Percentiles rank a stretch among this genome's conserved stretches.
Conservation (phyloP, 2,797 vertebrate genomes). For the Gobio occitaniae region DNA sequence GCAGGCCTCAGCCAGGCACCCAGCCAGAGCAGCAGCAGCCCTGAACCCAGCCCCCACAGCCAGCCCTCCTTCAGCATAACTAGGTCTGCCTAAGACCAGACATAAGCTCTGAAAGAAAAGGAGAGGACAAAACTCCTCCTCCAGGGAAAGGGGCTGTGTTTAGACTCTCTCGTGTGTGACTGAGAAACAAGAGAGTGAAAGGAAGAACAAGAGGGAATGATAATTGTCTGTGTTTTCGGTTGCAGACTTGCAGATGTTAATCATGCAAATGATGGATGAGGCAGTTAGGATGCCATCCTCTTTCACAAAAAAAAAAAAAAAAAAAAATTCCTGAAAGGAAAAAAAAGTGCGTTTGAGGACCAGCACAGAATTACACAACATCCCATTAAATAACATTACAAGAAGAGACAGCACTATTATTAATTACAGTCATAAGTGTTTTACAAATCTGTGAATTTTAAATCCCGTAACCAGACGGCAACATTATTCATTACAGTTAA, state of each 20-base stretch:
- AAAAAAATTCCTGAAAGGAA: conserved; percentile 29
- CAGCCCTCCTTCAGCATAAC: conserved; percentile 42
- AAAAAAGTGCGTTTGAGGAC: neutral
- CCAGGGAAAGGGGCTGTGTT: conserved; percentile 35
- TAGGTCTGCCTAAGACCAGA: conserved; percentile 19
- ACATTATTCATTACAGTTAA: neutral
- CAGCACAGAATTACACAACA: neutral
- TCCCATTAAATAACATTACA: neutral
- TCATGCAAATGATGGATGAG: neutral
- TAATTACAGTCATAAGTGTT: neutral
- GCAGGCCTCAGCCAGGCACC: conserved; percentile 65
- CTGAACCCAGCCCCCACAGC: conserved; percentile 61
- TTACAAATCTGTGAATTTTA: neutral
- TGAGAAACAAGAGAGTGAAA: conserved; percentile 14
- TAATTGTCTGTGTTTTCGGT: conserved; percentile 4
- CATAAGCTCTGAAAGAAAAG: conserved; percentile 23
- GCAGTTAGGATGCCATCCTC: neutral
- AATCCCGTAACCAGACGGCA: neutral
- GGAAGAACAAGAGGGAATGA: neutral
- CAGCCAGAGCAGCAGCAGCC: conserved; percentile 68
- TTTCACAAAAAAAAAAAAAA: neutral
- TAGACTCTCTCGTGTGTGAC: conserved; percentile 18
- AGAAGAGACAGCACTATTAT: neutral
- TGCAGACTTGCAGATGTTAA: conserved; percentile 3
- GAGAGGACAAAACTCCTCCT: conserved; percentile 36